Base-by-base conservation (phyloP, 2,888 invertebrate species). In the Pediacus dermestoides region DNA sequence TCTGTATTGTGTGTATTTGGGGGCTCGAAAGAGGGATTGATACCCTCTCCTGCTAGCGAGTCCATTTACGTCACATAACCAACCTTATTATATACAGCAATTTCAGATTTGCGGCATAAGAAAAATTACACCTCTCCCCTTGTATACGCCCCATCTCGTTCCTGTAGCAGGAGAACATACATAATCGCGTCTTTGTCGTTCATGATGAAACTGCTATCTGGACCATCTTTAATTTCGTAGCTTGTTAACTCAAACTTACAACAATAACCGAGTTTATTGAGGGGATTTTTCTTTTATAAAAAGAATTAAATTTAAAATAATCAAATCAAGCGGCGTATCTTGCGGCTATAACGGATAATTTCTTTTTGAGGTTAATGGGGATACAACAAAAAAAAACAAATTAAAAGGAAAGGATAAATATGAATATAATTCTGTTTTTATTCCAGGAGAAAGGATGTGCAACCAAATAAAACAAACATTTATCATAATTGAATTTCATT, bases 151-250 rank as follows among this genome's bases (percentile, higher is more conserved):
- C 46, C 46, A 36, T 58, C 52, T 55, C 48, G 32, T 34, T 58
- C 48, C 39, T n/a, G n/a, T n/a, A n/a, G n/a, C n/a, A n/a, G n/a
- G n/a, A n/a, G n/a, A n/a, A n/a, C n/a, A 63, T 65, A 67, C 31
- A 34, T 41, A 67, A 37, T 33, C 39, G 44, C 44, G 67, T 74
- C 70, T 69, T 64, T 57, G 58, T 67, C 61, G 55, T 59, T 60
- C 63, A 66, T 73, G 74, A 76, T 75, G 72, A 74, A 73, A 72
- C 67, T 71, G 72, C 74, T 76, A 76, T 76, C 76, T 70, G 73
- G 70, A 70, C 72, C 70, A 76, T 76, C 76, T 76, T 76, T 75
- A 75, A 76, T 76, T 76, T 75, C 70, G 70, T 67, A 64, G 61
- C 60, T 63, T 64, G 63, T 63, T 62, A 62, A 62, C 61, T 63